Conservation (phyloP, 2,797 vertebrate species). For the Siniperca scherzeri region DNA sequence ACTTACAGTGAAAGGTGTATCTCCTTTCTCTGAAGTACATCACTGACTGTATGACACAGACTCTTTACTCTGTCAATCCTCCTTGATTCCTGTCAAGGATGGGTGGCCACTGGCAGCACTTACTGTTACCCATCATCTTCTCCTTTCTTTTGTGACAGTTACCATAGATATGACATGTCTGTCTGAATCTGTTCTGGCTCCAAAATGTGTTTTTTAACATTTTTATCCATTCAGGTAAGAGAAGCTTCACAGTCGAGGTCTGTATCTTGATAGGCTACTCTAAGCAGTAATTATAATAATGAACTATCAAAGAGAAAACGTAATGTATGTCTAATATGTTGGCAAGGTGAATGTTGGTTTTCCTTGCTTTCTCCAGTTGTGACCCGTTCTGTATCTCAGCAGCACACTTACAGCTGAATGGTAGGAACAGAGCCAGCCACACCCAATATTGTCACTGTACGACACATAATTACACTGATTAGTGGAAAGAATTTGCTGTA, state of each 20-base stretch:
- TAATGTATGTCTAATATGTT: not conserved
- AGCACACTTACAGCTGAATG: not conserved
- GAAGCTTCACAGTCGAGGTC: not conserved
- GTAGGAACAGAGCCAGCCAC: not conserved
- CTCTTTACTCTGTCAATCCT: conserved; percentile 10
- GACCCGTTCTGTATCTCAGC: not conserved
- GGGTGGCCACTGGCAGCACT: conserved; percentile 5
- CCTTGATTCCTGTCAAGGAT: conserved; percentile 8
- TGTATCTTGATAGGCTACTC: not conserved
- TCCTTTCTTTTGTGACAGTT: conserved; percentile 18
- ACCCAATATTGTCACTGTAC: conserved; percentile 12
- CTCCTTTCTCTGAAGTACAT: conserved; percentile 13
- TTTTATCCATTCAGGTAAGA: not conserved
- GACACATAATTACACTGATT: conserved; percentile 24
- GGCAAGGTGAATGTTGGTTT: not conserved
- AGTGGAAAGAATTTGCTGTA: not conserved
- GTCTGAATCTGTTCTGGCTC: not conserved
- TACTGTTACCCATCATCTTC: conserved; percentile 37
- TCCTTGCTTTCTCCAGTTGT: too few species aligned
- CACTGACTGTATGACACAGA: not conserved
- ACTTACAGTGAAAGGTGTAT: conserved; percentile 6
- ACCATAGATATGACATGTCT: conserved; percentile 11
- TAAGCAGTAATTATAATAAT: not conserved
- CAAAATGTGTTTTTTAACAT: not conserved
- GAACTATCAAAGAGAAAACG: not conserved